Evolutionary conservation across 2,113 vertebrate species (phyloP), one percentile per base, ranked within the genome.

Genomic region (Machaerirhynchus nigripectus): DNA sequence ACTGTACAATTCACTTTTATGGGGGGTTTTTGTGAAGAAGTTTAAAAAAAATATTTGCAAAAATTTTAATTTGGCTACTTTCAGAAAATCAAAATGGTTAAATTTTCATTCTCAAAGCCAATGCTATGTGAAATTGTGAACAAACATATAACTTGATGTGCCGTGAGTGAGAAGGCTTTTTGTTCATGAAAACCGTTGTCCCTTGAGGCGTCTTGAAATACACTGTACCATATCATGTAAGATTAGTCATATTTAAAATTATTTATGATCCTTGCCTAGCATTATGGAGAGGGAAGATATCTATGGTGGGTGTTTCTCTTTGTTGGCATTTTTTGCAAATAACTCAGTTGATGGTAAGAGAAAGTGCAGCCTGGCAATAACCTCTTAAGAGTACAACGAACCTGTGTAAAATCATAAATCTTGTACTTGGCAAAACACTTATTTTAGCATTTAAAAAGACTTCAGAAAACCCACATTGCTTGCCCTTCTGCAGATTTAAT

Each of bases 231-330:
- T 68, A 30, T 70, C 26, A 37, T 60, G 26, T 81, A 71, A 81
- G 64, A 37, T 80, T 84, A 86, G 80, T 75, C 31, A 90, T 78
- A 79, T 65, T 90, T 84, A 56, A 93, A 93, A 87, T 92, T 68
- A 75, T 53, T 88, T 93, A 60, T 87, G 60, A 53, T 56, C 20
- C n/a, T 24, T 82, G 42, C n/a, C 37, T 63, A 52, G 27, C 44
- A 22, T 68, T 90, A 39, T 77, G 56, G 31, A 79, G 33, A 75
- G n/a, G n/a, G 11, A 46, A 42, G 40, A 13, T 70, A 57, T 15
- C 44, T 60, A 8, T 0, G 1, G 19, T 70, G 59, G 26, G 9
- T 78, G 14, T 49, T 59, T 91, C 56, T 73, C 67, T 70, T 52
- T 71, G 40, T 57, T 92, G 56, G 26, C 33, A 35, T 70, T 77